Evolutionary conservation across 2,888 invertebrate species (phyloP).

Genomic region (Spisula solida): DNA sequence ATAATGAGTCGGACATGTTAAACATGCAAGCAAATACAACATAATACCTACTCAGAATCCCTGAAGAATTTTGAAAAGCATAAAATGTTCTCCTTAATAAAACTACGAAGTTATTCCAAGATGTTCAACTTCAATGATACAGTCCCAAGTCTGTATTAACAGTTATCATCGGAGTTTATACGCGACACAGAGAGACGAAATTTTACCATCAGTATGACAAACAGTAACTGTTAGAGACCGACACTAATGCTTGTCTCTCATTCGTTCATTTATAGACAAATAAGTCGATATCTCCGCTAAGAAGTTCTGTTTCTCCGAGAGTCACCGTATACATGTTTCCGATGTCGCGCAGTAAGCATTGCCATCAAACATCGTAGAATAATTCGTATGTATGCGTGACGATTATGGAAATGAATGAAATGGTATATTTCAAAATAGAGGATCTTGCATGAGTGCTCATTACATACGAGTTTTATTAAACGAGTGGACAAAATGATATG

Average conservation of each 20-base stretch:
- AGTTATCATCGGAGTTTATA: not conserved
- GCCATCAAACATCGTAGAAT: not conserved
- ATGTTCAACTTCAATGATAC: not conserved
- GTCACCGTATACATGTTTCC: not conserved
- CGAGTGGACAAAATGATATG: no score
- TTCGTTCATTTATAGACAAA: slow-evolving; percentile 14
- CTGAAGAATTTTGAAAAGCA: not conserved
- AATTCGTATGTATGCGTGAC: not conserved
- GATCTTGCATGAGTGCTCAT: no score
- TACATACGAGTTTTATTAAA: no score
- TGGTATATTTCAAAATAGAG: no score
- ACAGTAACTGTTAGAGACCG: slow-evolving; percentile 5
- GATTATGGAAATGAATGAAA: no score
- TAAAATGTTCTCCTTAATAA: not conserved
- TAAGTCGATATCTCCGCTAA: slow-evolving; percentile 10
- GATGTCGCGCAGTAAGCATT: not conserved
- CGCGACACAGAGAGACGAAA: not conserved
- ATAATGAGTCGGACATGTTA: no score
- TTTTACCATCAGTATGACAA: not conserved
- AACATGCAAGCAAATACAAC: no score
- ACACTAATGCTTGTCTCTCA: slow-evolving; percentile 13
- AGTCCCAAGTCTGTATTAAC: not conserved
- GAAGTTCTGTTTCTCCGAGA: not conserved
- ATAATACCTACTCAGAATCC: not conserved
- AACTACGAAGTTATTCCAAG: not conserved